Conservation (phyloP, 2,888 invertebrate species). For the Vandiemenella viatica region DNA sequence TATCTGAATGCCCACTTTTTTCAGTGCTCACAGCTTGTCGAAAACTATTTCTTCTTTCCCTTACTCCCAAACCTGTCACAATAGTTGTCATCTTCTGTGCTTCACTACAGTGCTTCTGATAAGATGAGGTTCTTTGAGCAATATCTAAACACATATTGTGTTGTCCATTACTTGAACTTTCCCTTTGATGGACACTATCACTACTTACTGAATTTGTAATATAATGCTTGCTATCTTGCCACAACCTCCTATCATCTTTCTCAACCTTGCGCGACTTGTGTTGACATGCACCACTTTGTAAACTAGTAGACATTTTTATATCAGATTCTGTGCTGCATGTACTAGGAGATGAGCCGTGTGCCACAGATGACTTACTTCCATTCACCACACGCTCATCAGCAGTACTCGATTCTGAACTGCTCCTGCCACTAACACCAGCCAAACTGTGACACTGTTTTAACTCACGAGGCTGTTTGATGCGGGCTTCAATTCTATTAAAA, state of each 20-base stretch:
- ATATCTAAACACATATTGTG: not conserved
- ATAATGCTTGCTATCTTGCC: conserved; percentile 17
- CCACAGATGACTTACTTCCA: too few species aligned
- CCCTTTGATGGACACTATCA: not conserved
- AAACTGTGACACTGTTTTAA: too few species aligned
- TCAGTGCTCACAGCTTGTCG: conserved; percentile 24
- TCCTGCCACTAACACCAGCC: too few species aligned
- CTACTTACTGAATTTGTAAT: conserved; percentile 5
- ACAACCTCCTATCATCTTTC: conserved; percentile 14
- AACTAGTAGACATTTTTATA: too few species aligned
- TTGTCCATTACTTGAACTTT: not conserved
- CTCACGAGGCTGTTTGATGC: too few species aligned
- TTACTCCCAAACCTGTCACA: conserved; percentile 20
- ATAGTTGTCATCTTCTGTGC: conserved; percentile 19
- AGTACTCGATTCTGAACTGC: too few species aligned
- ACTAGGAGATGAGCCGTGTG: too few species aligned
- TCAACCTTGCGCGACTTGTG: too few species aligned
- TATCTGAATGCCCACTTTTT: too few species aligned
- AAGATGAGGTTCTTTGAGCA: not conserved
- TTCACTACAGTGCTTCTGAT: conserved; percentile 12
- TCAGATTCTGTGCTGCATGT: too few species aligned
- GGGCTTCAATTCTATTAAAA: too few species aligned
- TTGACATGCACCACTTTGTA: not conserved
- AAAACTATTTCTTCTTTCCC: conserved; percentile 25
- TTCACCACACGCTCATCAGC: too few species aligned